A percentile compares a stretch with the other conserved stretches of the same genome.
Evolutionary conservation across 1,140 invertebrate genomes (phyloP).

Genomic region (Triops cancriformis): DNA sequence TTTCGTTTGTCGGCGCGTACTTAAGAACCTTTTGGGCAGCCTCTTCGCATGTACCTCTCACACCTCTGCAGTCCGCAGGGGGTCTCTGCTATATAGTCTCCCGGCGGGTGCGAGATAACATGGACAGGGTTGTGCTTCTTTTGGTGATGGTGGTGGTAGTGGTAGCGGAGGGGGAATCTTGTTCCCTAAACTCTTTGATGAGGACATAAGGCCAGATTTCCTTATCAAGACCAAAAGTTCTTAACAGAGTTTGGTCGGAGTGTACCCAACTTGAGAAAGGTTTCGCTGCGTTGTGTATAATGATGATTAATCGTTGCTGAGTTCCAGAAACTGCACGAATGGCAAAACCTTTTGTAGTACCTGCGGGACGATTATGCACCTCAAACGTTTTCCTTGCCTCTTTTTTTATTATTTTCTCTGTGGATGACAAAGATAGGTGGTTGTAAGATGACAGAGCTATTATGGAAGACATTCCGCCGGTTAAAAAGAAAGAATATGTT

Average conservation of each 20-base stretch:
- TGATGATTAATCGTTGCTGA: slow-evolving; percentile 2
- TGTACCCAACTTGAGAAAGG: too few species aligned
- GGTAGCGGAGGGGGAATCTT: background rate
- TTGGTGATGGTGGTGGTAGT: background rate
- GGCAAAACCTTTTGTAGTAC: background rate
- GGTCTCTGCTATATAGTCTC: background rate
- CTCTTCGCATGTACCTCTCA: background rate
- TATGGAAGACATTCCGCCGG: background rate
- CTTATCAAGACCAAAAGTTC: background rate
- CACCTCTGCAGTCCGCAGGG: background rate
- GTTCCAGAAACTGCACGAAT: slow-evolving; percentile 1
- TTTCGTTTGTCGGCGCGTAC: slow-evolving; percentile 12
- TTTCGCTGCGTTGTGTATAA: background rate
- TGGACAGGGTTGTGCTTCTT: too few species aligned
- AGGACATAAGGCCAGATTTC: background rate
- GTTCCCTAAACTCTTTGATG: slow-evolving; percentile 5
- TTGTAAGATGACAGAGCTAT: background rate
- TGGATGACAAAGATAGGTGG: background rate
- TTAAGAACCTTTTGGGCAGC: background rate
- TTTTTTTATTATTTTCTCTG: background rate
- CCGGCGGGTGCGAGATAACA: background rate
- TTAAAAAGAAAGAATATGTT: slow-evolving; percentile 10
- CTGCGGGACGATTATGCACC: background rate
- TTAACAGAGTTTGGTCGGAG: too few species aligned
- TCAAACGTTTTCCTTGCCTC: background rate